Conservation (phyloP, 2,888 invertebrate genomes). For the Imbricaverruca yamaguchii region DNA sequence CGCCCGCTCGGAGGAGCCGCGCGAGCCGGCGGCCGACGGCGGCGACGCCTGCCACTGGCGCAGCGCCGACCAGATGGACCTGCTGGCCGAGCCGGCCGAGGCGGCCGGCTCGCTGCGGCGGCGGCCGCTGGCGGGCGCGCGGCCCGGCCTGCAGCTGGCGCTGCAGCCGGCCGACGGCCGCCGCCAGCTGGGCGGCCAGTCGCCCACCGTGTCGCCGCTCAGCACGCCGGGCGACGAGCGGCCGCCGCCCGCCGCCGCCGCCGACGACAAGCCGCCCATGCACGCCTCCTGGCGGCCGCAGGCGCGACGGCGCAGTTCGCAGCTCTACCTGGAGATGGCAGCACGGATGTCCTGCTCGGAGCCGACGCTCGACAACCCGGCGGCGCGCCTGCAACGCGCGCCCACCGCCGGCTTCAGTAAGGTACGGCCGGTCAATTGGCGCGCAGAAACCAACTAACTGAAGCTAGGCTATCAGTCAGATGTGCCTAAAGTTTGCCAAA, state of each 20-base stretch:
- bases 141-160: constrained; percentile 37
- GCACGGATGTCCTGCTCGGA: constrained; percentile 24
- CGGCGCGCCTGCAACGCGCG: constrained; percentile 25
- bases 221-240: constrained; percentile 32
- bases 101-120: constrained; percentile 30
- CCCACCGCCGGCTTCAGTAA: constrained; percentile 29
- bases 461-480: too few species aligned
- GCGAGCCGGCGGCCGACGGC: constrained; percentile 37
- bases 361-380: constrained; percentile 17
- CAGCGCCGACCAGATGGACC: constrained; percentile 36
- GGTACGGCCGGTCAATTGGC: constrained; percentile 22
- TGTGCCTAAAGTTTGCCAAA: too few species aligned
- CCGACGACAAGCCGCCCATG: constrained; percentile 19
- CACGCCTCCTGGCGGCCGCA: constrained; percentile 17
- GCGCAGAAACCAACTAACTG: too few species aligned
- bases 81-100: constrained; percentile 35
- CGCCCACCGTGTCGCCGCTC: constrained; percentile 36
- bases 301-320: constrained; percentile 1
- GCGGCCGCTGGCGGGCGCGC: constrained; percentile 38
- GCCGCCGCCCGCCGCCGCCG: constrained; percentile 21
- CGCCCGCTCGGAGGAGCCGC: constrained; percentile 7
- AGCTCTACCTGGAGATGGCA: constrained; percentile 14
- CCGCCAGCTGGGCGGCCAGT: constrained; percentile 37
- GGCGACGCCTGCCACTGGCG: constrained; percentile 36
- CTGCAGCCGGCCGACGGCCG: constrained; percentile 37